These are phyloP conservation scores for Muscina levida DNA, from an alignment of 2,888 invertebrate genomes.

Conservation along the genomic window DNA sequence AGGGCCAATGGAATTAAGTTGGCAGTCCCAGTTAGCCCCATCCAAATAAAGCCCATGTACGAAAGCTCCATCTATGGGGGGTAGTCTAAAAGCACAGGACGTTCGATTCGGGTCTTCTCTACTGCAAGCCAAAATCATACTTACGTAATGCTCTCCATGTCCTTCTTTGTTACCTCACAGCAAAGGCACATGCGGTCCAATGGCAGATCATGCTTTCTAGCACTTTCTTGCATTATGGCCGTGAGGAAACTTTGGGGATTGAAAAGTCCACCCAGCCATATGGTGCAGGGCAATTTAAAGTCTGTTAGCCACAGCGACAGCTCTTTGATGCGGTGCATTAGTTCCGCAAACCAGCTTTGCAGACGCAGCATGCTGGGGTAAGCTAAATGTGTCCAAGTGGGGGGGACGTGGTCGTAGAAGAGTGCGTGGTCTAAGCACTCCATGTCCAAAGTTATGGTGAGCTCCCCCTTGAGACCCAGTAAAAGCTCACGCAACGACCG, in stretches of 20 bases:
- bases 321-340: constrained; percentile 89
- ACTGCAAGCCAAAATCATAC: constrained; percentile 57
- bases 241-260: constrained; percentile 98
- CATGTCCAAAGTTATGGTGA: constrained; percentile 97
- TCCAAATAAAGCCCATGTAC: constrained; percentile 95
- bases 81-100: constrained; percentile 81
- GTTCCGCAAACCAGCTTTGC: constrained; percentile 93
- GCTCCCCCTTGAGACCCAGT: constrained; percentile 94
- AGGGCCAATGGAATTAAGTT: constrained; percentile 89
- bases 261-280: constrained; percentile 98
- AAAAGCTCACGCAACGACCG: constrained; percentile 92
- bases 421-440: constrained; percentile 91
- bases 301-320: constrained; percentile 94
- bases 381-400: constrained; percentile 90
- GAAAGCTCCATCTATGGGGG: constrained; percentile 95
- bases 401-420: constrained; percentile 93
- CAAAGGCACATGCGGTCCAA: constrained; percentile 97
- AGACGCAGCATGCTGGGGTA: constrained; percentile 93
- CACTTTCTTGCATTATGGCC: constrained; percentile 98
- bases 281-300: constrained; percentile 88
- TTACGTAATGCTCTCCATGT: constrained; percentile 90
- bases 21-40: constrained; percentile 95
- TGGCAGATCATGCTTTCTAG: constrained; percentile 96
- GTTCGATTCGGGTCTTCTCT: not conserved
- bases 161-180: constrained; percentile 96